Conservation (phyloP, 2,797 vertebrate genomes). For the Leptoclinus maculatus region DNA sequence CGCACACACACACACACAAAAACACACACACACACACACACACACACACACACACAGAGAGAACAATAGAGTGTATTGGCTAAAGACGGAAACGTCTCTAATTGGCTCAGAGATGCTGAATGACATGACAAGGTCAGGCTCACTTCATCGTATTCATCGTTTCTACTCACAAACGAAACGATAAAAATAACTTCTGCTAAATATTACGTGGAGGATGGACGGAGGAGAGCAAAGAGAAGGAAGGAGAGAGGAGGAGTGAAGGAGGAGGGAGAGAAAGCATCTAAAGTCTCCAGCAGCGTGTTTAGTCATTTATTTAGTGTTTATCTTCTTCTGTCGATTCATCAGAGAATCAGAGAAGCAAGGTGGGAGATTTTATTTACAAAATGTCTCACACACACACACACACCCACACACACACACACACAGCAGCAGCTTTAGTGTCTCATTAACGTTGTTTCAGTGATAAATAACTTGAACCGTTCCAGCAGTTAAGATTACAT, state of each 20-base stretch:
- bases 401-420: too few species aligned
- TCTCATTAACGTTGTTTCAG: conserved; percentile 16
- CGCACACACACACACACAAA: too few species aligned
- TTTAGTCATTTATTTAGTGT: conserved; percentile 55
- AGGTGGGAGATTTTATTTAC: conserved; percentile 1
- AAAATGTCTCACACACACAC: neutral
- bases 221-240: too few species aligned
- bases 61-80: conserved; percentile 20
- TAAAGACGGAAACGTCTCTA: conserved; percentile 23
- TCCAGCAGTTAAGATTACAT: too few species aligned
- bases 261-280: neutral
- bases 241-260: too few species aligned
- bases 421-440: neutral
- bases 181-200: neutral
- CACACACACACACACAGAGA: too few species aligned
- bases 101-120: conserved; percentile 43
- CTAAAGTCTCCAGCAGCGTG: conserved; percentile 24
- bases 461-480: conserved; percentile 14
- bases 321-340: conserved; percentile 41
- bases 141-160: neutral
- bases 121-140: conserved; percentile 49
- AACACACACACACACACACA: too few species aligned
- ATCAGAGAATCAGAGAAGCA: conserved; percentile 15
- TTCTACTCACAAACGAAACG: neutral
- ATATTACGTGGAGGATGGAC: neutral